Percentiles rank a stretch among this genome's conserved stretches.
Evolutionary conservation across 2,797 vertebrate genomes (phyloP).

Genomic region (Periparus ater): DNA sequence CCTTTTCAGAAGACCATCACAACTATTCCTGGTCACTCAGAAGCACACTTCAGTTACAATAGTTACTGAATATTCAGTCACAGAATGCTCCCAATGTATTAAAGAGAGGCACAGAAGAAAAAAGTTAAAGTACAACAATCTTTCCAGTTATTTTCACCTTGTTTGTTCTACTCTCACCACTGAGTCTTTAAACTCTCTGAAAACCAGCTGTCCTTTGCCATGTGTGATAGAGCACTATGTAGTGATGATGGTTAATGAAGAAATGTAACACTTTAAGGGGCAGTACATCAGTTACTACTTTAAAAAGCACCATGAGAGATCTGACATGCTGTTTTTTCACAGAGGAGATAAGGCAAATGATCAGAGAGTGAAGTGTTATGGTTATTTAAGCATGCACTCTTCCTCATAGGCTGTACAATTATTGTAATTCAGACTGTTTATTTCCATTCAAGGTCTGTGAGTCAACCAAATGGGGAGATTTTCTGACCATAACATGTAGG

Average conservation of each 20-base stretch:
- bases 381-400: neutral
- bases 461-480: neutral
- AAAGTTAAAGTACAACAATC: neutral
- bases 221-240: neutral
- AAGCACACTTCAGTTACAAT: neutral
- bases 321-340: neutral
- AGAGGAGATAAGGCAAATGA: neutral
- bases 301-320: neutral
- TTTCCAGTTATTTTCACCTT: neutral
- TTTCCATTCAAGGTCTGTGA: neutral
- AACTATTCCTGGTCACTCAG: neutral
- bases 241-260: neutral
- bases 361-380: neutral
- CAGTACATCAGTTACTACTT: neutral
- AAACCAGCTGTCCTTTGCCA: neutral
- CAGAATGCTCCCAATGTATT: neutral
- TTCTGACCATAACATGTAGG: neutral
- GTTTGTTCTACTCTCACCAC: neutral
- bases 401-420: neutral
- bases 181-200: neutral
- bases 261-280: neutral
- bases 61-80: neutral
- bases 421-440: neutral
- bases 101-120: neutral
- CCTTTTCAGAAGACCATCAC: neutral